phyloP scores from a whole-genome alignment of 2,797 vertebrate genomes.

The Valencia hispanica region DNA sequence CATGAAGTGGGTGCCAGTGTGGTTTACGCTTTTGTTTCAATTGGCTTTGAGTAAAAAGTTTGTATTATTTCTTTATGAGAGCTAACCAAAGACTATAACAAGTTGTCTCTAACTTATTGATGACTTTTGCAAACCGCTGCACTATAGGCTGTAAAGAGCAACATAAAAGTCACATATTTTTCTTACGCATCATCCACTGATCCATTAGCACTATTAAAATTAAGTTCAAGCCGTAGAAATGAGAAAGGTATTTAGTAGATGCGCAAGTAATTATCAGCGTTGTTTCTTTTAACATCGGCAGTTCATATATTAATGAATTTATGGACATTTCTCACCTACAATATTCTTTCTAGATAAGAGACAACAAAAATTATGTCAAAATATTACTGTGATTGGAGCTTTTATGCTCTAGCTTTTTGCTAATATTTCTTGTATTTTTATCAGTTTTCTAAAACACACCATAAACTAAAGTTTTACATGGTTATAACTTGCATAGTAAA shows the following conservation, averaged over 20 bases:
- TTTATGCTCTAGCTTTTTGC: too few relatives aligned
- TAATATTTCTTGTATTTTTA: too few relatives aligned
- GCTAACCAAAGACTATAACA: neutral
- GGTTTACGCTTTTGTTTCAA: neutral
- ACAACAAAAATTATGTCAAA: too few relatives aligned
- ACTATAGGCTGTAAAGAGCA: neutral
- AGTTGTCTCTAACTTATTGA: neutral
- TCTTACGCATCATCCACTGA: neutral
- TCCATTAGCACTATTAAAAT: neutral
- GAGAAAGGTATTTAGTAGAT: neutral
- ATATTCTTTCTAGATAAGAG: neutral
- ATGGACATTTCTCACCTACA: neutral
- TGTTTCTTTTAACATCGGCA: neutral
- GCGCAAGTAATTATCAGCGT: neutral
- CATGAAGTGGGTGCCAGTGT: too few relatives aligned
- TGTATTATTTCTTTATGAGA: neutral
- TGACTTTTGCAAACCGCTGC: neutral
- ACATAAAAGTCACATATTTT: neutral
- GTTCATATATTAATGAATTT: neutral
- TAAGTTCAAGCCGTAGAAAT: neutral
- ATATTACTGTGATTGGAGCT: too few relatives aligned
- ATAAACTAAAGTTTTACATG: too few relatives aligned
- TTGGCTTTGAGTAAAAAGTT: neutral
- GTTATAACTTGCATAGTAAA: too few relatives aligned
- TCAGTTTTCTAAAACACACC: too few relatives aligned